Evolutionary conservation across 1,140 invertebrate genomes (phyloP), one percentile per base, ranked within the genome.

Genomic region (Drosophila tristis): DNA sequence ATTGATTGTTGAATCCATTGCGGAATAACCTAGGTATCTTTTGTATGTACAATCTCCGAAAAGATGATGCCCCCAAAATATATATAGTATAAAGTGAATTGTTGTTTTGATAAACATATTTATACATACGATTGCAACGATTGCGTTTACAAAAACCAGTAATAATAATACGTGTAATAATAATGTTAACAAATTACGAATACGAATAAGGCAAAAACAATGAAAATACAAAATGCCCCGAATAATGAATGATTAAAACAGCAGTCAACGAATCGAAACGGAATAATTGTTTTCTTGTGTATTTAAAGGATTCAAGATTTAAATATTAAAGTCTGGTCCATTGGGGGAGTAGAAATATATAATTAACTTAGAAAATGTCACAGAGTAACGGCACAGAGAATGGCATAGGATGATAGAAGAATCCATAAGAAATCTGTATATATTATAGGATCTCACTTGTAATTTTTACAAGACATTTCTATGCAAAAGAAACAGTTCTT

Each of bases 31-130:
- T 11, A 35, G 9, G 31, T 11, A 35, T 39, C 35, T 84, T 84
- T 84, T 85, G 74, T 72, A 80, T 39, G 35, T 39, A 39, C 35
- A 39, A 57, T 76, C 49, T 75, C 54, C 47, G 61, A 64, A 61
- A 66, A 61, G 64, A 60, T 76, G 76, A 45, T 57, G 53, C 58
- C 50, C 50, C 26, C 59, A 68, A 13, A 7, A 58, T 57, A 65
- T 65, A 76, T 71, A 75, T 9, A 31, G 35, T 39, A 39, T 39
- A 39, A 39, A 64, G 64, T 80, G 74, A 86, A 84, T 87, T 87
- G 85, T 78, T 87, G 78, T 86, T 87, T 86, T 87, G 82, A 86
- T 84, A 84, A 70, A 85, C 62, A 85, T 85, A 84, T 84, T 62
- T 82, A 76, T 76, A 67, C 49, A 55, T 57, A 43, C 39, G 64